phyloP scores from a whole-genome alignment of 2,113 vertebrate species.

The Pavo muticus region DNA sequence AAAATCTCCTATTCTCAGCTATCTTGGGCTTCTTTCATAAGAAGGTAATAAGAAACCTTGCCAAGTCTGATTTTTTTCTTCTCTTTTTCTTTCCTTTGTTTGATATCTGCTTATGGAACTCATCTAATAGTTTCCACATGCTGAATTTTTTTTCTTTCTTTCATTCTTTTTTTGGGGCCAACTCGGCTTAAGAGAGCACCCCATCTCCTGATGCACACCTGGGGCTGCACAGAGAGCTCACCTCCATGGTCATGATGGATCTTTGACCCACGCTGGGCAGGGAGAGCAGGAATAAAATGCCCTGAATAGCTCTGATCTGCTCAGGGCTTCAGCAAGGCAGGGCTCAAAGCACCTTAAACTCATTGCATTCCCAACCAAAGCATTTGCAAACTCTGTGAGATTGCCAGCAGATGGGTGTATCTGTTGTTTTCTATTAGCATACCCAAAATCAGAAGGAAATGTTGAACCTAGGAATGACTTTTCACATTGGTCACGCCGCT shows the following conservation, averaged over 20 bases:
- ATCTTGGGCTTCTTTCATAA: not conserved
- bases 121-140: not conserved
- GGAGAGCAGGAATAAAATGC: not conserved
- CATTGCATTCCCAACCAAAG: not conserved
- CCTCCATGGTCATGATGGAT: not conserved
- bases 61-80: not conserved
- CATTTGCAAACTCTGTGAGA: not conserved
- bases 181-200: not conserved
- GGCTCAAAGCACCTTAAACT: not conserved
- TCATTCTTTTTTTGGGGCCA: not conserved
- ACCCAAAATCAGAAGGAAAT: not conserved
- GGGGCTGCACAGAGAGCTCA: not conserved
- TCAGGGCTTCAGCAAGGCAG: not conserved
- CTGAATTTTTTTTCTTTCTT: too few relatives aligned
- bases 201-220: not conserved
- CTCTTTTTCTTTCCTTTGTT: not conserved
- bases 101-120: not conserved
- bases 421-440: accelerated
- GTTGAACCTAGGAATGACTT: accelerated
- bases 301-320: not conserved
- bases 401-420: accelerated
- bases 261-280: not conserved
- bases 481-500: not conserved
- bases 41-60: not conserved
- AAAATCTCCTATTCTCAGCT: not conserved